Base-by-base conservation (phyloP, 2,797 vertebrate genomes). In the Pyrrhura leucotis region DNA sequence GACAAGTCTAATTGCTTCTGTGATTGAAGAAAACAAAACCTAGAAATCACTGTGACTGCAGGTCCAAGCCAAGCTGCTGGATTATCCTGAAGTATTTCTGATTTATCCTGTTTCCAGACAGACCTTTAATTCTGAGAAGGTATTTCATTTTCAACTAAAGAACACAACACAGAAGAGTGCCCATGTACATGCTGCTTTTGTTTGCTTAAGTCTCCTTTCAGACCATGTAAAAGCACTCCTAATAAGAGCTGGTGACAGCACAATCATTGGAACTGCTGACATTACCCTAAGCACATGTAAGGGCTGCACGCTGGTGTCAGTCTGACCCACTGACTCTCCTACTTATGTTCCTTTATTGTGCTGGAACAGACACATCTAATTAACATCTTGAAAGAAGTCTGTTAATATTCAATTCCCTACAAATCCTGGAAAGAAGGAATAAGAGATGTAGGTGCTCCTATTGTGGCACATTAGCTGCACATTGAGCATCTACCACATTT, bases 1-100 rank as follows among this genome's bases (percentile, higher is more conserved):
- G 83, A 95, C 51, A 93, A 91, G 82, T 80, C 66, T 68, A 90
- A 95, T 90, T 54, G 81, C 63, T 90, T 40, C 40, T 79, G 12
- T 61, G 77, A 93, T 20, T 84, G 58, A 68, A 81, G 25, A 39
- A 80, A 50, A 77, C 86, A 18, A 84, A 69, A 23, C 65, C 67
- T 7, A 79, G 37, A 77, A 85, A 91, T 13, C 9, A 37, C 33
- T 51, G 67, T 40, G 39, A 54, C 83, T 91, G 29, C 53, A 58
- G 61, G n/a, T 14, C 77, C 71, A 75, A 58, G 71, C 75, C 91
- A 83, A 90, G 39, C 28, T 84, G 90, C 33, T 65, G 74, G 69
- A 77, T 86, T 78, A 82, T 9, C 59, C 69, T 29, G 22, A 72
- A 72, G 42, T 66, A 76, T n/a, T 26, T 35, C 33, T 23, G 56